Conservation (phyloP, 2,113 vertebrate species). For the Grantiella picta region DNA sequence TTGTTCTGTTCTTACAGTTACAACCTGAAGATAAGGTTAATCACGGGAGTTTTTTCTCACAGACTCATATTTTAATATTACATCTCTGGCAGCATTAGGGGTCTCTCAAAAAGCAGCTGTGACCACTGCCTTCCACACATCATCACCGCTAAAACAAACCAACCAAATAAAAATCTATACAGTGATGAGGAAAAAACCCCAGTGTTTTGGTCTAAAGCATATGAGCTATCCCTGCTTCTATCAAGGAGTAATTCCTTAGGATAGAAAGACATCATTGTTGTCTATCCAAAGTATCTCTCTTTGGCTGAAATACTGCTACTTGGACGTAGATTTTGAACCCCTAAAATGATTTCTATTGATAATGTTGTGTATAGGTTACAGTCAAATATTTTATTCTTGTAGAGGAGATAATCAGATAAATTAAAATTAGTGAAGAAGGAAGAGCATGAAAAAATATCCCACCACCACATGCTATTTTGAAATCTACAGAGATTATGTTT, state of each 20-base stretch:
- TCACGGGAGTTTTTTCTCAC: neutral
- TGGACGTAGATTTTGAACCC: neutral
- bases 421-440: neutral
- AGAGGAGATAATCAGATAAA: neutral
- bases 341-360: neutral
- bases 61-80: neutral
- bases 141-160: neutral
- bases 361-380: neutral
- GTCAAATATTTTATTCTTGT: neutral
- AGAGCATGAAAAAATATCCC: neutral
- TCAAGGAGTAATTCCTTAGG: neutral
- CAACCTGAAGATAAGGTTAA: neutral
- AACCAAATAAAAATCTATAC: neutral
- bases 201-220: neutral
- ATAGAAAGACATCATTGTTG: neutral
- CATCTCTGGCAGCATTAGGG: neutral
- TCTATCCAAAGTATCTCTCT: neutral
- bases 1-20: neutral
- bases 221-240: neutral
- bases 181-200: accelerated
- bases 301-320: neutral
- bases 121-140: neutral
- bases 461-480: neutral
- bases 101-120: neutral
- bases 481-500: neutral